phyloP scores from a whole-genome alignment of 1,140 invertebrate genomes.

The Gryon sp. region DNA sequence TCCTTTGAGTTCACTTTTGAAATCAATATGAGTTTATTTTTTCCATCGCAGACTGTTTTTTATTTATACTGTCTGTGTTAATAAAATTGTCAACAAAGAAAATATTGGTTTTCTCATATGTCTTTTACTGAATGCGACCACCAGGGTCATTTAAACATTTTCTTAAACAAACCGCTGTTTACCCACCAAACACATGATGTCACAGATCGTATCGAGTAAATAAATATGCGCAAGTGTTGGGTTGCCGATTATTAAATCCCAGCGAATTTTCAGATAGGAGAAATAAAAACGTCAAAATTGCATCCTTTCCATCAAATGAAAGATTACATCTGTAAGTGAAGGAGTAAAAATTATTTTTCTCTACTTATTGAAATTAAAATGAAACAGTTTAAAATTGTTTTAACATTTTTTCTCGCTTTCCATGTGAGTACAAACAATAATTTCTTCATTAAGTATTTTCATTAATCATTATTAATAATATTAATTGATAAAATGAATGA shows the following conservation, averaged over 20 bases:
- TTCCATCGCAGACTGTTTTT: too few species aligned
- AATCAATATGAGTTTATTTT: too few species aligned
- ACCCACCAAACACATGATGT: neutral
- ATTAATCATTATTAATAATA: too few species aligned
- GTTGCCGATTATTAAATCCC: neutral
- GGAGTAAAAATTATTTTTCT: constrained; percentile 7
- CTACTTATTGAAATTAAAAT: too few species aligned
- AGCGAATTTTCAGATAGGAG: constrained; percentile 3
- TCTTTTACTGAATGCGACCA: too few species aligned
- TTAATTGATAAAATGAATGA: constrained; percentile 2
- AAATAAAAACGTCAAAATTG: constrained; percentile 4
- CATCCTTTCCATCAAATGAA: constrained; percentile 1
- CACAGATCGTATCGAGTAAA: neutral
- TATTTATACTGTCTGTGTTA: too few species aligned
- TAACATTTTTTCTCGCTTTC: constrained; percentile 14
- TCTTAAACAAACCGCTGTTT: too few species aligned
- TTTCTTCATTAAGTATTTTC: too few species aligned
- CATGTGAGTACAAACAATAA: constrained; percentile 10
- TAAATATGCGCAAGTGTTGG: constrained; percentile 20
- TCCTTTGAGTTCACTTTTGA: too few species aligned
- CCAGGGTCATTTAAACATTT: too few species aligned
- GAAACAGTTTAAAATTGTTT: constrained; percentile 20
- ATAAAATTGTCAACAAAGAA: too few species aligned
- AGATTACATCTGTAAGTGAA: neutral
- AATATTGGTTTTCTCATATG: too few species aligned